Base-by-base conservation (phyloP, 2,888 invertebrate species). In the Cerastis leucographa region DNA sequence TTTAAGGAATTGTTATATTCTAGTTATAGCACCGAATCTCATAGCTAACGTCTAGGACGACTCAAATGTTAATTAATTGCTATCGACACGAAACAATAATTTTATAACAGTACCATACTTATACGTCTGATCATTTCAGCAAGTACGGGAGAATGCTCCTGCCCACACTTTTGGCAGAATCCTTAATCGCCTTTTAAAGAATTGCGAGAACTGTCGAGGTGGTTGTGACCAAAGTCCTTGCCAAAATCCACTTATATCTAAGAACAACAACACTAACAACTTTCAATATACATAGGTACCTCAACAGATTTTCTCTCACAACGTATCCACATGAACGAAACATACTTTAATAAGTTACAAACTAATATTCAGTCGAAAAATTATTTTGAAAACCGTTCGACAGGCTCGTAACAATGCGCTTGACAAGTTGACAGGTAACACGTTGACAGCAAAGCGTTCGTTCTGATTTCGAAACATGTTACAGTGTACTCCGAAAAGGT, bases 391-490 rank as follows among this genome's bases (percentile, higher is more conserved):
- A 79, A 49, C 44, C 49, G 56, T 76, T 76, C 35, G 29, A 64
- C 19, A 46, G 62, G 25, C 44, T 62, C 62, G 59, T 17, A 69
- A 44, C 61, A 61, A 65, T 76, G 76, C 46, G 22, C 75, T 84
- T 88, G 86, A 88, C 82, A 85, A 35, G 54, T 79, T 78, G 80
- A 81, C 80, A 9, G 25, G 54, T 49, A 49, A 73, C 76, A 76
- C 40, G 62, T 78, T 79, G 85, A 84, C 79, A 70, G 71, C 61
- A 29, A 59, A 78, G 56, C 46, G 54, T 78, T 79, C 85, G 86
- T 88, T 88, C 85, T 56, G 89, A 83, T 86, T 88, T 89, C 71
- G 76, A 88, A 88, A 85, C 65, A 67, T 73, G 51, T 49, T 76
- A 68, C 19, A 67, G 54, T 73, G 74, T 35, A 19, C 22, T 61